These are phyloP conservation scores for Hydrophis major DNA, from an alignment of 2,797 vertebrate species.

Conservation along the genomic window DNA sequence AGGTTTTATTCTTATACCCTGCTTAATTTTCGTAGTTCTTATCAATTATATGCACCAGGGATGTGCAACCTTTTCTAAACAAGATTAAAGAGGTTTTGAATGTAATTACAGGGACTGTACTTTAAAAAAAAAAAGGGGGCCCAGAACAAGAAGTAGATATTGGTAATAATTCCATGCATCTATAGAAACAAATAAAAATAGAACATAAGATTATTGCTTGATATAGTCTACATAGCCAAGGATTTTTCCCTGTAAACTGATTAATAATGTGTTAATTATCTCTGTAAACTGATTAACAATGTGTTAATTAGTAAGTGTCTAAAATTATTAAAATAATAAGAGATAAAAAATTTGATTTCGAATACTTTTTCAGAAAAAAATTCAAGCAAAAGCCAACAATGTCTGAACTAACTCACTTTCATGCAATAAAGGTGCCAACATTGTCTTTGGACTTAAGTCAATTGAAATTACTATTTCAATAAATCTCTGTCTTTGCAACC, in stretches of 20 bases:
- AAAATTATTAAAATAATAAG: neutral
- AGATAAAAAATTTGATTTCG: neutral
- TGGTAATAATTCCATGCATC: neutral
- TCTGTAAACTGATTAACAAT: neutral
- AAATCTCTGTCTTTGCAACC: neutral
- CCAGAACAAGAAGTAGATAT: neutral
- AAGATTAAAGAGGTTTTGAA: neutral
- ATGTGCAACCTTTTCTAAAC: neutral
- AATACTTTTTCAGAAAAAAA: neutral
- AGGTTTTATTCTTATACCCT: neutral
- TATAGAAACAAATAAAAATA: too few species aligned
- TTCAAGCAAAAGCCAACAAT: neutral
- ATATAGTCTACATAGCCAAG: too few species aligned
- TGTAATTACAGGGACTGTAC: neutral
- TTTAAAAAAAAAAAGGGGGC: neutral
- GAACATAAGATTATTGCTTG: neutral
- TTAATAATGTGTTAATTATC: neutral
- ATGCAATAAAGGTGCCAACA: neutral
- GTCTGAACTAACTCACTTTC: neutral
- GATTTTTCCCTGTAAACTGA: neutral
- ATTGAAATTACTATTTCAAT: neutral
- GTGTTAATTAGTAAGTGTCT: neutral
- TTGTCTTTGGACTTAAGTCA: neutral
- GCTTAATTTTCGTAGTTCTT: neutral
- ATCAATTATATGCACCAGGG: neutral